Conservation (phyloP, 2,888 invertebrate genomes). For the Pediacus dermestoides region DNA sequence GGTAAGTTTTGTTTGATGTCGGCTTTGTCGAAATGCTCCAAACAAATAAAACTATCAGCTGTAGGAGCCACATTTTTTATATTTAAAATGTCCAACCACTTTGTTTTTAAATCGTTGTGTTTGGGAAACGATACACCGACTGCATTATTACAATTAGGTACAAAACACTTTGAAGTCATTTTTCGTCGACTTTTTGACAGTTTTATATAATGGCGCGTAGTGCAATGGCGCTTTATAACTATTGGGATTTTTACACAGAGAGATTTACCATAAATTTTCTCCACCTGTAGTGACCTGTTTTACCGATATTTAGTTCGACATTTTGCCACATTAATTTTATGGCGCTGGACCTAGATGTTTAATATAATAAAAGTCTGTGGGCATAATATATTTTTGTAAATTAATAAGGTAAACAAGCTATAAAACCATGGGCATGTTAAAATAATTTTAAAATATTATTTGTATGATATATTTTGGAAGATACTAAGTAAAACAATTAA, state of each 20-base stretch:
- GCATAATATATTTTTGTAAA: too few relatives aligned
- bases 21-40: constrained; percentile 37
- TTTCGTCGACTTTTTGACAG: constrained; percentile 14
- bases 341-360: too few relatives aligned
- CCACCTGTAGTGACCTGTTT: too few relatives aligned
- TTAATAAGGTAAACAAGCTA: too few relatives aligned
- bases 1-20: constrained; percentile 14
- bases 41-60: constrained; percentile 36
- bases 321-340: too few relatives aligned
- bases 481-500: too few relatives aligned
- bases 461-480: too few relatives aligned
- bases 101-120: constrained; percentile 29
- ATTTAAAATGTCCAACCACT: constrained; percentile 36
- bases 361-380: too few relatives aligned
- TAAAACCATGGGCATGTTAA: too few relatives aligned
- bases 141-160: constrained; percentile 39
- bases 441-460: too few relatives aligned
- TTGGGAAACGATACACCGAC: constrained; percentile 39
- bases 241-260: constrained; percentile 28
- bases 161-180: constrained; percentile 36
- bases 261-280: too few relatives aligned
- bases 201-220: constrained; percentile 27
- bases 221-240: constrained; percentile 25
- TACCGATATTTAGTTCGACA: too few relatives aligned
- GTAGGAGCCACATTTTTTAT: constrained; percentile 25